These are phyloP conservation scores for Oscheius sp. DNA, from an alignment of 2,888 invertebrate genomes.

Conservation along the genomic window DNA sequence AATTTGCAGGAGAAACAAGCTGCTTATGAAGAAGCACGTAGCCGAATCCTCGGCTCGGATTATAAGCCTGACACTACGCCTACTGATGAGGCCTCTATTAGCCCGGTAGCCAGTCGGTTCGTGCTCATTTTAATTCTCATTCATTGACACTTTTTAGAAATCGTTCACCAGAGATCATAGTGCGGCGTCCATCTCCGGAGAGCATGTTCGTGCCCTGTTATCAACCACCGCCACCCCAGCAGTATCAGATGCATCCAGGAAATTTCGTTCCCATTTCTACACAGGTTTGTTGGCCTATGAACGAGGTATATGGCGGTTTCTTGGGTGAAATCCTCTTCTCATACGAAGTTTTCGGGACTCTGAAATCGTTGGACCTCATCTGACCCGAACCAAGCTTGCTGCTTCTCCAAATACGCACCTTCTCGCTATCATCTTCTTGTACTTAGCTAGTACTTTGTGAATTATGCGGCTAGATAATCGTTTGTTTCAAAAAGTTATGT, in stretches of 20 bases:
- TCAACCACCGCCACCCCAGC: neutral
- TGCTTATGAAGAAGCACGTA: slow-evolving; percentile 49
- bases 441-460: no score
- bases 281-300: slow-evolving; percentile 1
- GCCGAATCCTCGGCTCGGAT: slow-evolving; percentile 49
- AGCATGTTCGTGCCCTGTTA: slow-evolving; percentile 16
- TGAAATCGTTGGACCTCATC: no score
- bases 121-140: slow-evolving; percentile 10
- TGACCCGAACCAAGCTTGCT: no score
- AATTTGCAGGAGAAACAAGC: slow-evolving; percentile 47
- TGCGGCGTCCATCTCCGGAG: slow-evolving; percentile 32
- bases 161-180: slow-evolving; percentile 35
- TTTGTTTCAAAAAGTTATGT: no score
- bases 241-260: neutral
- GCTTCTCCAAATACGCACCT: no score
- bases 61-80: slow-evolving; percentile 46
- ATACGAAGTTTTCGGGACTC: no score
- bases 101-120: slow-evolving; percentile 21
- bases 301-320: no score
- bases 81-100: slow-evolving; percentile 2
- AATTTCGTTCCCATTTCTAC: slow-evolving; percentile 9
- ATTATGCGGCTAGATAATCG: no score
- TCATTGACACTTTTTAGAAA: slow-evolving; percentile 8
- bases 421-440: no score
- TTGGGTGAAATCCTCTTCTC: no score